Evolutionary conservation across 2,888 invertebrate genomes (phyloP), one percentile per base, ranked within the genome.

Genomic region (Drosophila greeni): DNA sequence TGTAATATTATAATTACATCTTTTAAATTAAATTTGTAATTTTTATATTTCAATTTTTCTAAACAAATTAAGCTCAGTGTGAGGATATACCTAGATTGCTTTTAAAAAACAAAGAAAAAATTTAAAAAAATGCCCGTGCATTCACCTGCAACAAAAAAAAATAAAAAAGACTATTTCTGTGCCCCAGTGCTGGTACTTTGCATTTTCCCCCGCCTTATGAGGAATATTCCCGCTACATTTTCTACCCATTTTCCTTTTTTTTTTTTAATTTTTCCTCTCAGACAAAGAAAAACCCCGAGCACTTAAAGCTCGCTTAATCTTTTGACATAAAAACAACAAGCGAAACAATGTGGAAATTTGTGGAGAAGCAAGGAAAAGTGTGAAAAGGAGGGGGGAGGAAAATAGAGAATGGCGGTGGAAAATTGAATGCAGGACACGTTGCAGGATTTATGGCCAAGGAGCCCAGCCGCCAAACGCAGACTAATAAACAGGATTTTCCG

Each of bases 391-490:
- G 12, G 40, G 43, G 31, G 1, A 11, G 40, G 45, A 37, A 20
- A 36, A 39, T 45, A 60, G 29, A 51, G 53, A 26, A 3, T 40
- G 59, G 48, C 26, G 33, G 51, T 20, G 54, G 64, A 12, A 67
- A 78, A 75, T 72, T 81, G 75, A 75, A 81, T 81, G 81, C 81
- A 77, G 53, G 72, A 75, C 78, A 78, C 78, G 78, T 78, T 77
- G 66, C 69, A 71, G 74, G 78, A 78, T 78, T 78, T 81, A 78
- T 78, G 74, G 70, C 62, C 72, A 74, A 76, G 65, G 34, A 72
- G 67, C 66, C n/a, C n/a, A 55, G 70, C 68, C 75, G 75, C 76
- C 73, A 72, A 76, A 60, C 61, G 65, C 70, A 78, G 80, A 80
- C 77, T 76, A 77, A 77, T 77, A 77, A 77, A 77, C 80, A 65